Evolutionary conservation across 2,797 vertebrate genomes (phyloP), one percentile per base, ranked within the genome.

Genomic region (Emys orbicularis): DNA sequence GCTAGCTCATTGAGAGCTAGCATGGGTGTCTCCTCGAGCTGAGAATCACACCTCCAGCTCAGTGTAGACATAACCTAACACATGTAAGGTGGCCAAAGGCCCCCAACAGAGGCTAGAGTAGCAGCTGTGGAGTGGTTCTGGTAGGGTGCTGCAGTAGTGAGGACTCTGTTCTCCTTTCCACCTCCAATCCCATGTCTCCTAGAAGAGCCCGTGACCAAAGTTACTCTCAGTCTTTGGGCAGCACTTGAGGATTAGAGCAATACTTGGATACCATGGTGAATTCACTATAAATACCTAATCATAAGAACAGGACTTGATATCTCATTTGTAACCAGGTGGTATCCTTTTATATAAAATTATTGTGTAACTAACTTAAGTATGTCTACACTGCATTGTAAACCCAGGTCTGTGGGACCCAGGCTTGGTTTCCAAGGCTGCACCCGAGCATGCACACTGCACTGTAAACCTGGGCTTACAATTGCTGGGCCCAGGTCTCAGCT

Each of bases 121-220:
- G 21, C 77, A 49, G 57, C 65, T 74, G n/a, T 47, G 27, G 9
- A 2, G 1, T 88, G 88, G 50, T 8, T 21, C 7, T 65, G 10
- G 1, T 37, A 87, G 34, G 16, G 47, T 2, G 1, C 4, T 1
- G 1, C 0, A 41, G 25, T 34, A 81, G 18, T 11, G 9, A 83
- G 34, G 81, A 85, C 16, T 44, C 1, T 61, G 19, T 0, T 52
- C 84, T 90, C 88, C 44, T 57, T 84, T 52, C 65, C 10, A 41
- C 10, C 19, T 37, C n/a, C n/a, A 68, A 37, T 68, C 34, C 34
- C 61, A 65, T 65, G 15, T 65, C 65, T 68, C n/a, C n/a, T n/a
- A 68, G 65, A 68, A 37, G 18, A n/a, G n/a, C 65, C n/a, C 1
- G 4, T 25, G 88, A 44, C 6, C 2, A 3, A 23, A 19, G 12